Percentiles rank a stretch among this genome's conserved stretches.
Conservation (phyloP, 2,888 invertebrate species). For the Syritta pipiens region DNA sequence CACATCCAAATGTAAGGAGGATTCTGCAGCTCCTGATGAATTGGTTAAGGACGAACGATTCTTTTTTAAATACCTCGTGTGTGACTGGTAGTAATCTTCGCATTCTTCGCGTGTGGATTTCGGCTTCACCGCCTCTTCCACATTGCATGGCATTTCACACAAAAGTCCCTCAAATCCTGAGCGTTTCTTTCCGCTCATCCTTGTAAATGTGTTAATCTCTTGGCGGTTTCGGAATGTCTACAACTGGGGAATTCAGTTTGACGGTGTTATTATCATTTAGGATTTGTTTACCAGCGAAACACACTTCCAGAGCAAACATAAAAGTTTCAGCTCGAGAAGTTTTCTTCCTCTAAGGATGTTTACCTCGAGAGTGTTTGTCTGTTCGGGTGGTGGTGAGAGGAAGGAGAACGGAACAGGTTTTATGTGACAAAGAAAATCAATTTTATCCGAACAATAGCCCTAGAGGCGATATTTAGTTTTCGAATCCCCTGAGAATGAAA, state of each 20-base stretch:
- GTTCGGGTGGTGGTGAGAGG: neutral
- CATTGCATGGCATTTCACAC: neutral
- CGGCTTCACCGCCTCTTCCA: neutral
- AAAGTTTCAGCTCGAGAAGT: neutral
- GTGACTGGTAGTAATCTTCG: slow-evolving; percentile 25
- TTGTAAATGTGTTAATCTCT: too few relatives aligned
- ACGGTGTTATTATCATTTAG: slow-evolving; percentile 15
- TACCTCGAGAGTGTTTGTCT: neutral
- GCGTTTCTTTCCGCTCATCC: neutral
- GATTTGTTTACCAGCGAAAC: slow-evolving; percentile 21
- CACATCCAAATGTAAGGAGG: neutral
- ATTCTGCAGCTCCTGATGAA: neutral
- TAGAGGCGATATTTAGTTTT: neutral
- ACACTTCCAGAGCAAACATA: neutral
- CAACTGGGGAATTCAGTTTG: slow-evolving; percentile 14
- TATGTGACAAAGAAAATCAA: neutral
- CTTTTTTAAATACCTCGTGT: slow-evolving; percentile 35
- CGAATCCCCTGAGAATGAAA: neutral
- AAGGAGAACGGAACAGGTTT: neutral
- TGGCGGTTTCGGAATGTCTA: too few relatives aligned
- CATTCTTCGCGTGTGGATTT: slow-evolving; percentile 30
- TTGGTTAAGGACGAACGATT: slow-evolving; percentile 14
- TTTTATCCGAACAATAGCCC: neutral
- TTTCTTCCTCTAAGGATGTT: neutral
- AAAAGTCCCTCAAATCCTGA: slow-evolving; percentile 4